These are phyloP conservation scores for Drosophila rufa DNA, from an alignment of 1,140 invertebrate genomes.

Conservation along the genomic window DNA sequence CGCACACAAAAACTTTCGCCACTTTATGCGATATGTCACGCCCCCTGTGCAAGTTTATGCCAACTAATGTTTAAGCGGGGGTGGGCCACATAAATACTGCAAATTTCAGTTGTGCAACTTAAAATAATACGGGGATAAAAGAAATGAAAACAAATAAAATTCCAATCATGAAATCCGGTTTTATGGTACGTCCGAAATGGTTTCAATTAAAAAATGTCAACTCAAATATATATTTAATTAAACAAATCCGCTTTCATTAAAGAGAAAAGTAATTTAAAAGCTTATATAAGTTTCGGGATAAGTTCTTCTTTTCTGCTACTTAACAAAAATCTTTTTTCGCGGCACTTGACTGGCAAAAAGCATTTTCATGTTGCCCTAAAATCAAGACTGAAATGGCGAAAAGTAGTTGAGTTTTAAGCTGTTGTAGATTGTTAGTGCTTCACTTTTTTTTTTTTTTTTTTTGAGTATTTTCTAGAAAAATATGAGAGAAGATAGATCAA, in stretches of 20 bases:
- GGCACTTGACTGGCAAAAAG: conserved; percentile 3
- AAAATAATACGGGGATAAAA: neutral
- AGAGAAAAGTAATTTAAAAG: no score
- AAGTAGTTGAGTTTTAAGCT: neutral
- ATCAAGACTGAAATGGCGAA: neutral
- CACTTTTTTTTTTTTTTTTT: no score
- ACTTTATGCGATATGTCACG: conserved; percentile 39
- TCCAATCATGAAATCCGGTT: neutral
- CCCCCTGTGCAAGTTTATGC: conserved; percentile 20
- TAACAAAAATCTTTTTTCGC: neutral
- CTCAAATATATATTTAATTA: neutral
- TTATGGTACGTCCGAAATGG: neutral
- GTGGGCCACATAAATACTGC: conserved; percentile 2
- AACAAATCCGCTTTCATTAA: neutral
- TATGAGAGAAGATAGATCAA: no score
- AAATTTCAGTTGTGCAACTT: neutral
- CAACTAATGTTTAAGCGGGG: conserved; percentile 5
- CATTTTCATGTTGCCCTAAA: conserved; percentile 10
- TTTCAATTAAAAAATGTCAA: neutral
- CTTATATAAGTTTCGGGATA: neutral
- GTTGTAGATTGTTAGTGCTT: neutral
- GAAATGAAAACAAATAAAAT: neutral
- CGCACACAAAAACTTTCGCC: conserved; percentile 20
- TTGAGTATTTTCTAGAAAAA: neutral
- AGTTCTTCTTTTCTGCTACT: neutral